Evolutionary conservation across 1,140 invertebrate genomes (phyloP).

Genomic region (Trachymyrmex septentrionalis): DNA sequence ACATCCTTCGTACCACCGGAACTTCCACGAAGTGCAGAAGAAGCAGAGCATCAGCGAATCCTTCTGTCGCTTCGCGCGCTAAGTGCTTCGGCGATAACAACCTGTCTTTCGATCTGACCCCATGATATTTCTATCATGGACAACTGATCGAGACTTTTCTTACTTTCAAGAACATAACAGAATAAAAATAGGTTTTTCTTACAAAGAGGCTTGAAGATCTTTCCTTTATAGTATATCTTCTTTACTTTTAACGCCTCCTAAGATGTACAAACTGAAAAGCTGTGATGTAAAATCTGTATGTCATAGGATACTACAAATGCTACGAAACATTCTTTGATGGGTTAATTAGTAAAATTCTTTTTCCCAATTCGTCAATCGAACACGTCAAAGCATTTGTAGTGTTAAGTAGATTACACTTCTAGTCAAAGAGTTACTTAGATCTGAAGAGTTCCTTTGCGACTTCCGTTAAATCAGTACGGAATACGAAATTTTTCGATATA

Average conservation of each 20-base stretch:
- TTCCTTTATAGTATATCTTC: neutral
- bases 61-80: slow-evolving; percentile 17
- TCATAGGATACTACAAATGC: no score
- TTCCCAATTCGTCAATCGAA: no score
- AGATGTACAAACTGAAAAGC: neutral
- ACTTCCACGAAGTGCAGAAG: slow-evolving; percentile 60
- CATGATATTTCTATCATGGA: slow-evolving; percentile 47
- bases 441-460: no score
- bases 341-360: no score
- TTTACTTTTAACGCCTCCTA: neutral
- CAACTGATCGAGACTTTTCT: slow-evolving; percentile 6
- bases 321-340: no score
- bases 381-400: no score
- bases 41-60: slow-evolving; percentile 45
- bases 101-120: slow-evolving; percentile 25
- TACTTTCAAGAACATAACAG: neutral
- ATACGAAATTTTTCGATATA: no score
- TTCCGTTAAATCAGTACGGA: no score
- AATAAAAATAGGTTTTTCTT: neutral
- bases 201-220: neutral
- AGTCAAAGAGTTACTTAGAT: no score
- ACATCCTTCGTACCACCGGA: slow-evolving; percentile 37
- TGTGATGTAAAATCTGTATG: neutral
- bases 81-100: slow-evolving; percentile 13
- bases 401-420: no score